Evolutionary conservation across 2,113 vertebrate species (phyloP), one percentile per base, ranked within the genome.

Genomic region (Sinocyclocheilus maitianheensis): DNA sequence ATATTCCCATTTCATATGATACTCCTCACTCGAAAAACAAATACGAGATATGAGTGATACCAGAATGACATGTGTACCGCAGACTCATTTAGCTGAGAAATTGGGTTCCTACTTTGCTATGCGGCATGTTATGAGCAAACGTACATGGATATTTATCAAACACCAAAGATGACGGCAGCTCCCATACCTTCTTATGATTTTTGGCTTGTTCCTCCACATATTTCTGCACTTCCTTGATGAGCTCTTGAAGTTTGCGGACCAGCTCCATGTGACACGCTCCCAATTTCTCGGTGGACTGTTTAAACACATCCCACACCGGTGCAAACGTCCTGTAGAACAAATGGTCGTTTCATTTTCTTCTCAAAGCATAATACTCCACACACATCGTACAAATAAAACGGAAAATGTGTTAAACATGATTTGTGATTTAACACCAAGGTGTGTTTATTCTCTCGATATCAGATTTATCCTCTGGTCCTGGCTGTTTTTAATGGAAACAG

Each of bases 191-290:
- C 92, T 99, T 99, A 92, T 99, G 98, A 87, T 96, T 93, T 93
- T 98, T 99, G 90, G 97, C 95, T 93, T 99, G 97, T 83, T 99
- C 98, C 80, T 99, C 98, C 87, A 97, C 96, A 83, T 99, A 99
- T 84, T 98, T 99, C 87, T 99, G 98, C 84, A 98, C 97, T 91
- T 99, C 98, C 89, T 98, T 99, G 91, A 99, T 99, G 87, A 99
- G 95, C 20, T 99, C 98, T 88, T 99, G 98, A 72, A 99, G 94
- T 90, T 98, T 97, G 88, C 96, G 95, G 90, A 98, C 96, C 43
- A 99, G 96, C 87, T 99, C 98, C 94, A 99, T 94, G 92, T 99
- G 98, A 93, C 97, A 99, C 80, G 91, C 92, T 90, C 97, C 97
- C 91, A 98, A 92, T 91, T 98, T 99, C 91, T 99, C 98, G n/a